Percentiles rank a stretch among this genome's conserved stretches.
These are phyloP conservation scores for Masticophis lateralis DNA, from an alignment of 2,797 vertebrate genomes.

Conservation along the genomic window DNA sequence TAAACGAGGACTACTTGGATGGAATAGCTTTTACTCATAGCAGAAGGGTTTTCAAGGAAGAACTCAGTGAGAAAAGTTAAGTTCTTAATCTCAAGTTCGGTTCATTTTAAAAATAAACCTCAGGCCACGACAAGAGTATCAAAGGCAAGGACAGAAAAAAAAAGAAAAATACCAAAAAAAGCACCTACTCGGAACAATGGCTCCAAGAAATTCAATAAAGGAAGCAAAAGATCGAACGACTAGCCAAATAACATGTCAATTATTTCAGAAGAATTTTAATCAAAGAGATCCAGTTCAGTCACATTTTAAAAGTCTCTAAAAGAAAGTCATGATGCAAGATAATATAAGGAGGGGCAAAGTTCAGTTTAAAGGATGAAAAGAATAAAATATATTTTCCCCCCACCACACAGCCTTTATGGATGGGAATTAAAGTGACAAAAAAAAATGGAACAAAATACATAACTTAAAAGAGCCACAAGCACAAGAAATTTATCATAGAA, in stretches of 20 bases:
- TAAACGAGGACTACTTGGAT: not conserved
- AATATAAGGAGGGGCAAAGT: not conserved
- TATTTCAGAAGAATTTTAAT: conserved; percentile 16
- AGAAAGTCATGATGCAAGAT: not conserved
- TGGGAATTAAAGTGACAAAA: not conserved
- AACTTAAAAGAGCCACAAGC: not conserved
- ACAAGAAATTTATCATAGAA: not conserved
- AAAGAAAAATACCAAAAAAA: not conserved
- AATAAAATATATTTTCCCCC: not conserved
- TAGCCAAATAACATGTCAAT: conserved; percentile 1
- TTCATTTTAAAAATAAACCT: not conserved
- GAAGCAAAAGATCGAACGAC: not conserved
- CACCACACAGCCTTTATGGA: not conserved
- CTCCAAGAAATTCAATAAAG: conserved; percentile 2
- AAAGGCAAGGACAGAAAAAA: not conserved
- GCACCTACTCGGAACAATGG: not conserved
- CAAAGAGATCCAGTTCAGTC: conserved; percentile 7
- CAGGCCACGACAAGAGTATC: not conserved
- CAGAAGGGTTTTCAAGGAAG: not conserved
- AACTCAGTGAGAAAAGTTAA: not conserved
- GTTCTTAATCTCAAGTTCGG: not conserved
- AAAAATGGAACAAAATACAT: not conserved
- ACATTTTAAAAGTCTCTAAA: not conserved
- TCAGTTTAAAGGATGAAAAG: not conserved
- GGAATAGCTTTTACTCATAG: not conserved